Percentiles rank a stretch among this genome's conserved stretches.
Evolutionary conservation across 2,888 invertebrate species (phyloP).

Genomic region (Uloborus plumipes): DNA sequence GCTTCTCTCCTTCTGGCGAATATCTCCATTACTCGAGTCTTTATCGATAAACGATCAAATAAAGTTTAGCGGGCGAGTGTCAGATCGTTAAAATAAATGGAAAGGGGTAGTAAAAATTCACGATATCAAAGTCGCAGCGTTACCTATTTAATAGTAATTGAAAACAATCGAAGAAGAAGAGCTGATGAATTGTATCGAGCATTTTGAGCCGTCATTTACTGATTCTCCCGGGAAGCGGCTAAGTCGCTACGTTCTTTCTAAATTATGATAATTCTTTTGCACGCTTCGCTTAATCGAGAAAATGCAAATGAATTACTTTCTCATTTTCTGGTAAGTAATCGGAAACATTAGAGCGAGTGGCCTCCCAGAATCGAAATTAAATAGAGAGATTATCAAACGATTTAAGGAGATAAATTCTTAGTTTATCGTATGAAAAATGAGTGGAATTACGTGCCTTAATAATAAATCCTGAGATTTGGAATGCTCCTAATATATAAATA

Average conservation of each 20-base stretch:
- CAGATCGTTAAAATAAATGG: conserved; percentile 45
- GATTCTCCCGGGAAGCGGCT: conserved; percentile 40
- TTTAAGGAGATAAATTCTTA: no score
- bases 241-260: conserved; percentile 19
- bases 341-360: not conserved
- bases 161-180: conserved; percentile 42
- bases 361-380: no score
- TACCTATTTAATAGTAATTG: conserved; percentile 39
- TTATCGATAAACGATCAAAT: conserved; percentile 61
- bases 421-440: no score
- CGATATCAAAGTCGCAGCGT: conserved; percentile 7
- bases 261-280: conserved; percentile 59
- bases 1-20: conserved; percentile 2
- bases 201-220: conserved; percentile 23
- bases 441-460: no score
- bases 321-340: no score
- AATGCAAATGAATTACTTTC: conserved; percentile 49
- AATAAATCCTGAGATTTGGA: no score
- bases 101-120: conserved; percentile 33
- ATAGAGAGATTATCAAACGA: no score
- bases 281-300: conserved; percentile 30
- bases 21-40: conserved; percentile 55
- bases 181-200: conserved; percentile 39
- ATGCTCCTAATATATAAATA: no score
- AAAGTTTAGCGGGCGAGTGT: conserved; percentile 49